Base-by-base conservation (phyloP, 2,888 invertebrate genomes). In the Drosophila siamana region DNA sequence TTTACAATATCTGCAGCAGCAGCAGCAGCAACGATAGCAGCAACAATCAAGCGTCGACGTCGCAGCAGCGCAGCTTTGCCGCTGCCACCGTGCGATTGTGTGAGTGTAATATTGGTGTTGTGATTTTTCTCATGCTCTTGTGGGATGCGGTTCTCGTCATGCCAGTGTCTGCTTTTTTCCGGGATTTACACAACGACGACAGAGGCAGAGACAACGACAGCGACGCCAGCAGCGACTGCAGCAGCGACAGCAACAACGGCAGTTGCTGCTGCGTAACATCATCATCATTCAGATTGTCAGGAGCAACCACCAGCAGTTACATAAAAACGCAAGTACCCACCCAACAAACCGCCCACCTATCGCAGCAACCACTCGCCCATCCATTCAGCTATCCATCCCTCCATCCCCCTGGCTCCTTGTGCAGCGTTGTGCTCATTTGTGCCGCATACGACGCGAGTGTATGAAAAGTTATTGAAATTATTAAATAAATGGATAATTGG, bases 391-490 rank as follows among this genome's bases (percentile, higher is more conserved):
- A n/a, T n/a, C 52, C 54, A 4, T 16, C 40, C 40, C 9, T 41
- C 30, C 47, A 6, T 28, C n/a, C 47, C 26, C 40, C 19, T 24
- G 28, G 36, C 28, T 6, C 44, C 28, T 15, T 30, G 40, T 26
- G 22, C 61, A 22, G 22, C 16, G 7, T 56, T 60, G 28, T 16
- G 26, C 74, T 57, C 78, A 55, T 65, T 67, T 75, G 50, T 51
- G 64, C 47, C 59, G 65, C 62, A 54, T 16, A 50, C 56, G 55
- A 52, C 56, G 55, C 66, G 81, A 87, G 85, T 85, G 77, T 70
- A 87, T 85, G 74, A 86, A 87, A 89, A 86, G 80, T 85, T 87
- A 87, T 87, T 84, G 84, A 84, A 86, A 84, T 88, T 84, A 84
- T 84, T 65, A 86, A 69, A 82, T 77, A 82, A 82, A 82, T 81